Percentiles rank a stretch among this genome's conserved stretches.
phyloP scores from a whole-genome alignment of 2,113 vertebrate genomes.

The Cisticola juncidis region DNA sequence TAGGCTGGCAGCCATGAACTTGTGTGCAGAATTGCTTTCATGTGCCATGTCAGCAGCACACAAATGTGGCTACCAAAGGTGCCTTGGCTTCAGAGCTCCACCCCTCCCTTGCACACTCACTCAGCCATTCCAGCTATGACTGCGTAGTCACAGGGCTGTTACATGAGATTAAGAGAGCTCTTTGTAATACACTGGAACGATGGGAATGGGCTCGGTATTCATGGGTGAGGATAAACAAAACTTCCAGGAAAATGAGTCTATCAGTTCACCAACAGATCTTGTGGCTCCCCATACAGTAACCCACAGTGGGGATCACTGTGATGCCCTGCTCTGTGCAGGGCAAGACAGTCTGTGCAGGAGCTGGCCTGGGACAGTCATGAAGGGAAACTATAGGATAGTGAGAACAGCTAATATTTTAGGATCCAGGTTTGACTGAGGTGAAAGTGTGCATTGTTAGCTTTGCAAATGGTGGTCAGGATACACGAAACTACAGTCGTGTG shows the following conservation, averaged over 20 bases:
- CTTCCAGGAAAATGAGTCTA: background rate
- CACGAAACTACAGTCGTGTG: background rate
- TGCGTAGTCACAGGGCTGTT: background rate
- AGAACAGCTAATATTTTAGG: background rate
- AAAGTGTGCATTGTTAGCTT: background rate
- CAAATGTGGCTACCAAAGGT: background rate
- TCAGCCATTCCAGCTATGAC: background rate
- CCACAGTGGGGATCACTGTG: background rate
- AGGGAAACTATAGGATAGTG: background rate
- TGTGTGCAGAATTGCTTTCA: background rate
- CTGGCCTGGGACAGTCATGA: background rate
- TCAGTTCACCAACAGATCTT: accelerated
- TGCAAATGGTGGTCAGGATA: background rate
- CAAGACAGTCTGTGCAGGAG: background rate
- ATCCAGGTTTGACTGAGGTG: background rate
- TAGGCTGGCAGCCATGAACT: background rate
- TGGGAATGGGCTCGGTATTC: background rate
- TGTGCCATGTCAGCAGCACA: background rate
- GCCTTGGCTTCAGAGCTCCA: background rate
- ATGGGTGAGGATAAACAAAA: background rate
- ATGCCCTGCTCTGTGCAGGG: background rate
- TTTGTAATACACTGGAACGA: background rate
- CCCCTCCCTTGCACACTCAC: accelerated
- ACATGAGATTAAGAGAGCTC: background rate
- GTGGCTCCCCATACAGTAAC: background rate